Conservation (phyloP, 2,888 invertebrate species). For the Sussaba pulchella region DNA sequence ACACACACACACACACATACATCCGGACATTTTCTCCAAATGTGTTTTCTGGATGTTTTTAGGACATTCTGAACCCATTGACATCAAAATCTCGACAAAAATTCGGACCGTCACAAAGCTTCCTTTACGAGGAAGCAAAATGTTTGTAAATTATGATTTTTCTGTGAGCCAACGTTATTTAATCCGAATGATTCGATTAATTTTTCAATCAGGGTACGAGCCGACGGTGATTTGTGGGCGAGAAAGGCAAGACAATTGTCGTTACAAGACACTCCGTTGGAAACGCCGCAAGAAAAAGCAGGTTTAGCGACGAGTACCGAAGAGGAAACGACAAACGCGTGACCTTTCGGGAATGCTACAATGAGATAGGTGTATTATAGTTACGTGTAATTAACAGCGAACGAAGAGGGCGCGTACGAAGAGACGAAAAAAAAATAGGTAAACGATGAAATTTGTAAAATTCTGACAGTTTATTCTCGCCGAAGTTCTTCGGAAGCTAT, state of each 20-base stretch:
- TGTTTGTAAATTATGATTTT: no score
- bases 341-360: constrained; percentile 75
- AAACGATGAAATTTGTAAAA: not conserved
- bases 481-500: not conserved
- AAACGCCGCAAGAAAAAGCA: constrained; percentile 67
- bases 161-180: no score
- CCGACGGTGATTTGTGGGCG: constrained; percentile 80
- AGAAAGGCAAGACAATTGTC: constrained; percentile 79
- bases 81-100: no score
- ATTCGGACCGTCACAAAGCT: no score
- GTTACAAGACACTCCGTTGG: constrained; percentile 69
- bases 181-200: no score
- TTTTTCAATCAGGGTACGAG: constrained; percentile 77
- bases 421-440: constrained; percentile 20
- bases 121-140: no score
- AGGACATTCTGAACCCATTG: no score
- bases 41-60: no score
- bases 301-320: constrained; percentile 73
- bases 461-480: not conserved
- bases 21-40: no score
- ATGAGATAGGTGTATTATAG: constrained; percentile 74
- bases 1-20: no score
- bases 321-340: constrained; percentile 79
- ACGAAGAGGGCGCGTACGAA: not conserved
- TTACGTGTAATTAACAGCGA: constrained; percentile 26